A percentile compares a stretch with the other conserved stretches of the same genome.
Evolutionary conservation across 2,888 invertebrate genomes (phyloP).

Genomic region (Gortyna flavago): DNA sequence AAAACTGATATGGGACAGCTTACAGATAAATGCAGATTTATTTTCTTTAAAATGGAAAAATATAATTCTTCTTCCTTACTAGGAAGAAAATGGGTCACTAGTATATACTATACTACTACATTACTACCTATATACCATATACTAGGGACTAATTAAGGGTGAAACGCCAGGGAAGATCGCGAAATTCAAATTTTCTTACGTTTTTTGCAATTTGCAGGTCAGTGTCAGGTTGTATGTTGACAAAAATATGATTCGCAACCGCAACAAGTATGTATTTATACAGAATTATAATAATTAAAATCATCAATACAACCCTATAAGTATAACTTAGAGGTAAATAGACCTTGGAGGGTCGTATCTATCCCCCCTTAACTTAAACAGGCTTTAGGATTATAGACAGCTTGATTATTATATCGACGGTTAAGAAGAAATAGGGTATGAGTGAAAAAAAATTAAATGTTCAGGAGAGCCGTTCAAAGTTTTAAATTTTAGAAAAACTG

Average conservation of each 20-base stretch:
- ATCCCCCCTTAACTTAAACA: not conserved
- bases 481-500: too few species aligned
- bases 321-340: not conserved
- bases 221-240: too few species aligned
- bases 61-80: not conserved
- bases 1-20: slow-evolving; percentile 9
- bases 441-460: too few species aligned
- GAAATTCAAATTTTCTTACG: too few species aligned
- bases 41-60: not conserved
- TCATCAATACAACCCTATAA: not conserved
- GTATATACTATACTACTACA: not conserved
- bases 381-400: not conserved
- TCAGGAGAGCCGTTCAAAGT: too few species aligned
- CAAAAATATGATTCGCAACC: too few species aligned
- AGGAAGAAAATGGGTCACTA: not conserved
- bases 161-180: too few species aligned
- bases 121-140: too few species aligned
- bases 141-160: not conserved
- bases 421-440: too few species aligned
- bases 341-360: too few species aligned
- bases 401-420: not conserved
- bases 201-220: too few species aligned
- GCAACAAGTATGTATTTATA: not conserved
- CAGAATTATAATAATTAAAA: too few species aligned
- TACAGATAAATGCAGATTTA: not conserved